phyloP scores from a whole-genome alignment of 2,797 vertebrate species.

The Apogon talboti region DNA sequence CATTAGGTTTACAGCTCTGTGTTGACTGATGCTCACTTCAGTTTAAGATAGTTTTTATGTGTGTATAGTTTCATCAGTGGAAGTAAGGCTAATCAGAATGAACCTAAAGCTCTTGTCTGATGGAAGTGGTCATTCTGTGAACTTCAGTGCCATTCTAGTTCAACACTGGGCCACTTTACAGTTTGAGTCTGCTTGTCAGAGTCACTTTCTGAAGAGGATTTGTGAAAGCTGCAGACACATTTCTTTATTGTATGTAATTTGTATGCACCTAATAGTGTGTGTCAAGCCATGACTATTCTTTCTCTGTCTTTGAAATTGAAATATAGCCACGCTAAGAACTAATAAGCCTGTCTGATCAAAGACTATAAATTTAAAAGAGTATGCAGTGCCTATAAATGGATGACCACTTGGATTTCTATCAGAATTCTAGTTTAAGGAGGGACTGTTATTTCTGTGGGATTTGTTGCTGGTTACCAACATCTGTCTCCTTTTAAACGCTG shows the following conservation, averaged over 20 bases:
- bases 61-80: neutral
- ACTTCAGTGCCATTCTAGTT: neutral
- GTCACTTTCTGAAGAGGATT: conserved; percentile 4
- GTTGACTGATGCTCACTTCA: conserved; percentile 6
- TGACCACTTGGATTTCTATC: neutral
- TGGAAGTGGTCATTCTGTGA: neutral
- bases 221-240: neutral
- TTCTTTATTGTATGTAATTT: conserved; percentile 26
- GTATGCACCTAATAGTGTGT: conserved; percentile 24
- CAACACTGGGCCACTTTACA: too few relatives aligned
- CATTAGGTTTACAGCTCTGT: conserved; percentile 3
- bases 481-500: neutral
- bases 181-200: too few relatives aligned
- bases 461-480: neutral
- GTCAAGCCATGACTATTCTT: neutral
- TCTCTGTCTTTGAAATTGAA: conserved; percentile 28
- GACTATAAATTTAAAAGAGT: conserved; percentile 24
- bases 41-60: conserved; percentile 1
- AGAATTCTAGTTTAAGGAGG: conserved; percentile 1
- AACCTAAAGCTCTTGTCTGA: too few relatives aligned
- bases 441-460: neutral
- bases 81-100: neutral
- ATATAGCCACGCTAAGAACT: conserved; percentile 26
- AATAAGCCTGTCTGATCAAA: conserved; percentile 19
- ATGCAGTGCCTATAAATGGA: conserved; percentile 18